These are phyloP conservation scores for Pseudoatta argentina DNA, from an alignment of 1,140 invertebrate genomes.

Conservation along the genomic window DNA sequence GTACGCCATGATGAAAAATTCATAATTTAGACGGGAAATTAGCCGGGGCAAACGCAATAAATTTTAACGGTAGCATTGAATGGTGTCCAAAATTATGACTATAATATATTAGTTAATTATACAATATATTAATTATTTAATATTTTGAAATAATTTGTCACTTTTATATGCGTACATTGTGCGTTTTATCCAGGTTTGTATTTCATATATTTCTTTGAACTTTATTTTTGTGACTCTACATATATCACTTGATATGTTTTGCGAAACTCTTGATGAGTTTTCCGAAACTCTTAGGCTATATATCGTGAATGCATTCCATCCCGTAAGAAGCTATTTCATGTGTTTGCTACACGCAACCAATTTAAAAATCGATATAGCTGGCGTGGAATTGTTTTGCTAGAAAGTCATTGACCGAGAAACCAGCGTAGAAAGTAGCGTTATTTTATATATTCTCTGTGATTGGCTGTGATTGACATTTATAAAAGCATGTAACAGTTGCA, in stretches of 20 bases:
- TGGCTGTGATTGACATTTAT: slow-evolving; percentile 71
- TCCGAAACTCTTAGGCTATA: neutral
- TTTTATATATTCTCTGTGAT: slow-evolving; percentile 75
- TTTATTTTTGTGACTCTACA: neutral
- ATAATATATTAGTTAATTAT: neutral
- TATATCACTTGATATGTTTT: neutral
- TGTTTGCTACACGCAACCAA: slow-evolving; percentile 68
- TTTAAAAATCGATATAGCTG: slow-evolving; percentile 67
- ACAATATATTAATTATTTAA: neutral
- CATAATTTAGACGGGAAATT: slow-evolving; percentile 6
- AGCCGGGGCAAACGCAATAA: neutral
- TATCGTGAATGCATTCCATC: slow-evolving; percentile 10
- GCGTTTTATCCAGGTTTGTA: neutral
- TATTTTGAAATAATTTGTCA: neutral
- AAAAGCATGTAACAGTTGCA: slow-evolving; percentile 4
- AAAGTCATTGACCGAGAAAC: slow-evolving; percentile 73
- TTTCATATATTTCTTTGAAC: neutral
- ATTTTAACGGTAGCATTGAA: neutral
- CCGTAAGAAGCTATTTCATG: slow-evolving; percentile 64
- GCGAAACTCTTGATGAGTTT: neutral
- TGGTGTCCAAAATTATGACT: no score
- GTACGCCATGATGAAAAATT: neutral
- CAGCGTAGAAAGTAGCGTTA: slow-evolving; percentile 14
- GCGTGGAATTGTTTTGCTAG: slow-evolving; percentile 67
- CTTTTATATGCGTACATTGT: neutral